Conservation (phyloP, 2,888 invertebrate species). For the Cosmopolites sordidus region DNA sequence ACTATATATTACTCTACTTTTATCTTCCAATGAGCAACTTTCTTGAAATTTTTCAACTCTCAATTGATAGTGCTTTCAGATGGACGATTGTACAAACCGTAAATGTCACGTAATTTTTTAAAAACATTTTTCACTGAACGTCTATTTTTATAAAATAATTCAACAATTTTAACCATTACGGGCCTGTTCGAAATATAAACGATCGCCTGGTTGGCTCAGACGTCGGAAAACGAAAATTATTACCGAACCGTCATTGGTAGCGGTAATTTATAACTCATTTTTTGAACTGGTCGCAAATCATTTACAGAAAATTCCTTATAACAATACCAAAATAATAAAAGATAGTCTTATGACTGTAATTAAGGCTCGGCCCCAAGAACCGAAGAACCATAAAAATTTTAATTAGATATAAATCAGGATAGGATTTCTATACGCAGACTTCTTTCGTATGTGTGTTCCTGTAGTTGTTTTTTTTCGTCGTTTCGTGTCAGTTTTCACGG, state of each 20-base stretch:
- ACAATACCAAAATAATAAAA: conserved; percentile 21
- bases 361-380: conserved; percentile 5
- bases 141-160: neutral
- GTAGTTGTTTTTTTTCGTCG: no score
- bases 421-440: no score
- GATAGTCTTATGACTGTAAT: conserved; percentile 16
- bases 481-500: no score
- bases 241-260: conserved; percentile 6
- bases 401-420: conserved; percentile 12
- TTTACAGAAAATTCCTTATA: conserved; percentile 17
- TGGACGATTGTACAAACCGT: no score
- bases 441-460: no score
- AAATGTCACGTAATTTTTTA: no score
- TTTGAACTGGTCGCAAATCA: conserved; percentile 21
- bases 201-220: conserved; percentile 8
- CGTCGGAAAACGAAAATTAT: conserved; percentile 7
- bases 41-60: no score
- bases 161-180: conserved; percentile 4
- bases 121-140: no score
- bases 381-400: conserved; percentile 16
- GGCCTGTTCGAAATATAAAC: conserved; percentile 12
- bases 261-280: conserved; percentile 20
- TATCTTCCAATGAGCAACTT: no score
- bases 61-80: no score
- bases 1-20: no score